Percentiles rank a stretch among this genome's conserved stretches.
Conservation (phyloP, 2,797 vertebrate genomes). For the Urosaurus nigricauda region DNA sequence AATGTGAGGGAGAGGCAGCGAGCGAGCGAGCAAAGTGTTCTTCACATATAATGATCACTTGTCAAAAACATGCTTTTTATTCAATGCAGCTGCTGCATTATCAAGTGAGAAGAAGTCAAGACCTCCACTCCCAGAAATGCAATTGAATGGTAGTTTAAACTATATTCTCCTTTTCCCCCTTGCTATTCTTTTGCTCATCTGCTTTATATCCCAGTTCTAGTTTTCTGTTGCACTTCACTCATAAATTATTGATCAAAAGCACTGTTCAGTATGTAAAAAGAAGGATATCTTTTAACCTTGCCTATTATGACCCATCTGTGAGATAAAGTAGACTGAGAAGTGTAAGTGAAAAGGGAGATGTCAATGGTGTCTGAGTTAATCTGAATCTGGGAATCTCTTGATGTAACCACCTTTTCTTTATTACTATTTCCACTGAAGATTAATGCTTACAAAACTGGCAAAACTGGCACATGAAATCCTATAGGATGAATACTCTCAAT, state of each 20-base stretch:
- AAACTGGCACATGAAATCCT: no score
- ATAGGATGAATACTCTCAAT: no score
- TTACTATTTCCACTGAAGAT: no score
- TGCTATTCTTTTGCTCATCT: neutral
- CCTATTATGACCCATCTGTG: neutral
- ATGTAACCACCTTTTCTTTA: no score
- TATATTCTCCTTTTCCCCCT: neutral
- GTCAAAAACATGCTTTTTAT: conserved; percentile 7
- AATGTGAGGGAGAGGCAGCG: neutral
- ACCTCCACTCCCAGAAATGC: neutral
- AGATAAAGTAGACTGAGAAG: neutral
- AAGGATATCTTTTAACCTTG: neutral
- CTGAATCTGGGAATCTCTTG: neutral
- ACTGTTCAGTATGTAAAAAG: neutral
- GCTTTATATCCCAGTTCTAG: neutral
- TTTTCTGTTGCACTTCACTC: neutral
- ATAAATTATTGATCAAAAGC: neutral
- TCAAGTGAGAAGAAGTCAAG: neutral
- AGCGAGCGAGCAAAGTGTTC: neutral
- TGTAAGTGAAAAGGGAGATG: no score
- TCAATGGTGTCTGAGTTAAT: neutral
- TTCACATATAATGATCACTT: conserved; percentile 30
- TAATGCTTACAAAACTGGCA: no score
- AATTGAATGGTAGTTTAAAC: neutral
- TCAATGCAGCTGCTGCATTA: neutral